Evolutionary conservation across 1,140 invertebrate species (phyloP), one percentile per base, ranked within the genome.

Genomic region (Neuroterus valhalla): DNA sequence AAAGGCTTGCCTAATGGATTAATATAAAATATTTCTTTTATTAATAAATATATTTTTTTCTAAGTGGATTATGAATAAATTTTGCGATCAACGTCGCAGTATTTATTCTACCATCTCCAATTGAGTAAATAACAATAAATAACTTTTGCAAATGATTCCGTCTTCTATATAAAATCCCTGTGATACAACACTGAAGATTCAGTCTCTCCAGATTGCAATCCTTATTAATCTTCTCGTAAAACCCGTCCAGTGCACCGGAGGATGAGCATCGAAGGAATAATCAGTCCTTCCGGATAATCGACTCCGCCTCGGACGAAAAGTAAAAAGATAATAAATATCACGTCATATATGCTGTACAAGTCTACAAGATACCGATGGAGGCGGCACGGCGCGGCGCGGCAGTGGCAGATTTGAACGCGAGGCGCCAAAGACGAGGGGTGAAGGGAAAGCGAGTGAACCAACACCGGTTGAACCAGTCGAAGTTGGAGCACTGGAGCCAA

Each of bases 161-260:
- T 17, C n/a, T 17, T 17, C 12, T 1, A 17, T 50, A 19, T 21
- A 3, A n/a, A 38, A 62, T 62, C 15, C 21, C 2, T 15, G 31
- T 62, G 55, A 62, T 62, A 23, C 55, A 23, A 62, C 55, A 62
- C 31, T 62, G 23, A 62, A 62, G 55, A 62, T 62, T 62, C 21
- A 62, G 26, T 62, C 55, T 62, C 55, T n/a, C 3, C 23, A 38
- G 4, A 62, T 31, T 8, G 12, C 11, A 62, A 38, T 38, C n/a
- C n/a, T n/a, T 38, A 8, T 38, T 38, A 62, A 62, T 31, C 23
- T 62, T 31, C 14, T 12, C 21, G 21, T 3, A 23, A 62, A 62
- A 38, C 11, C 12, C 55, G 23, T 62, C n/a, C 23, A 38, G 23
- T 62, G 14, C 15, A 62, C 31, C 12, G 26, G 1, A 62, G 55